Evolutionary conservation across 2,888 invertebrate species (phyloP).

Genomic region (Apamea anceps): DNA sequence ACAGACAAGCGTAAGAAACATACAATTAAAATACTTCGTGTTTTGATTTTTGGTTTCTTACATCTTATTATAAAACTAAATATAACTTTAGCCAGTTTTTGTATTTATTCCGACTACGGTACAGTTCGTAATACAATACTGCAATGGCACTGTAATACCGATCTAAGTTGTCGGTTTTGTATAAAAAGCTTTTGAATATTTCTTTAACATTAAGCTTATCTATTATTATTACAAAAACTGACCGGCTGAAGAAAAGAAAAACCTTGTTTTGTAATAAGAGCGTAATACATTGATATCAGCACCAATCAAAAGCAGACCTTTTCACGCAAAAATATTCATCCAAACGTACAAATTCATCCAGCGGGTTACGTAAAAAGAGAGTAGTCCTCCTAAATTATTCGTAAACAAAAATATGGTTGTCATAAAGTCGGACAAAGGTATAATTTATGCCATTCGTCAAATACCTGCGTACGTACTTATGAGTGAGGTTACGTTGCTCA

Average conservation of each 20-base stretch:
- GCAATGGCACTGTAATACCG: not conserved
- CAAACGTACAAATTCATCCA: slow-evolving; percentile 36
- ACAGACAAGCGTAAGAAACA: not conserved
- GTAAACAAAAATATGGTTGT: slow-evolving; percentile 62
- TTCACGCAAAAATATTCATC: slow-evolving; percentile 19
- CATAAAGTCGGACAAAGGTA: slow-evolving; percentile 63
- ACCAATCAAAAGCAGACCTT: slow-evolving; percentile 41
- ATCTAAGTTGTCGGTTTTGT: not conserved
- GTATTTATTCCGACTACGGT: too few relatives aligned
- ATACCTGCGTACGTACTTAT: slow-evolving; percentile 41
- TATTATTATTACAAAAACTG: not conserved
- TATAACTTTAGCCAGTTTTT: not conserved
- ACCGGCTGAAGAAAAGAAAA: not conserved
- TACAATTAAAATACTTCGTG: not conserved
- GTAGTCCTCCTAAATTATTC: slow-evolving; percentile 58
- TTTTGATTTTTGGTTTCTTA: not conserved
- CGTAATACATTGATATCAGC: slow-evolving; percentile 29
- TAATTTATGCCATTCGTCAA: slow-evolving; percentile 64
- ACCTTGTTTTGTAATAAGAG: not conserved
- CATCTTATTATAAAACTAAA: not conserved
- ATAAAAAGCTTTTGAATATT: not conserved
- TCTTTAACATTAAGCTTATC: not conserved
- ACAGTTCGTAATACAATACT: too few relatives aligned
- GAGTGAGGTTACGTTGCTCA: slow-evolving; percentile 37
- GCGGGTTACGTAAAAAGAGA: slow-evolving; percentile 45